Evolutionary conservation across 2,113 vertebrate species (phyloP).

Genomic region (Seriola quinqueradiata): DNA sequence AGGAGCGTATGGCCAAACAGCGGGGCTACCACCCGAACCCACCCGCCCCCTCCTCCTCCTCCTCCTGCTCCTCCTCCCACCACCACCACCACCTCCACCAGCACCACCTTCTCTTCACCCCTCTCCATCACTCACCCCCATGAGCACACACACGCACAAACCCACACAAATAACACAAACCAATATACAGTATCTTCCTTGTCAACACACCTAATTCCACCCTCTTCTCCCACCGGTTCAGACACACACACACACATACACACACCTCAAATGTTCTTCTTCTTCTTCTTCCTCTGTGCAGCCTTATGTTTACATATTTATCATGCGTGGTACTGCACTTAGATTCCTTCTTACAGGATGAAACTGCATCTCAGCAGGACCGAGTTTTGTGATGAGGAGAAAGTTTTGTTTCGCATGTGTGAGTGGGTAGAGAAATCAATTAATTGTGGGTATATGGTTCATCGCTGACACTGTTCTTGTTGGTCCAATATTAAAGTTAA

Average conservation of each 20-base stretch:
- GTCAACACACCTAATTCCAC: constrained; percentile 21
- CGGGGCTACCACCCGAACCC: constrained; percentile 71
- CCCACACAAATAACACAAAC: constrained; percentile 39
- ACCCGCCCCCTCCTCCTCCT: not conserved
- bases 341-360: constrained; percentile 6
- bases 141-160: constrained; percentile 21
- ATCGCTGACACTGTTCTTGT: not conserved
- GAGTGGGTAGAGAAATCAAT: not conserved
- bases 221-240: not conserved
- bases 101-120: constrained; percentile 25
- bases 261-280: constrained; percentile 10
- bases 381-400: constrained; percentile 1
- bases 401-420: constrained; percentile 6
- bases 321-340: constrained; percentile 28
- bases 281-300: constrained; percentile 1
- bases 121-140: constrained; percentile 64
- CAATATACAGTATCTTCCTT: constrained; percentile 20
- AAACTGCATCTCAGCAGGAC: constrained; percentile 34
- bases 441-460: not conserved
- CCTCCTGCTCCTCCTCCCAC: not conserved
- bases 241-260: constrained; percentile 25
- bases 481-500: not conserved
- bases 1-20: constrained; percentile 86
- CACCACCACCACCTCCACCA: constrained; percentile 12
- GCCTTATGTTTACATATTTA: constrained; percentile 43